Conservation (phyloP, 2,888 invertebrate genomes). For the Agonopterix subpropinquella region DNA sequence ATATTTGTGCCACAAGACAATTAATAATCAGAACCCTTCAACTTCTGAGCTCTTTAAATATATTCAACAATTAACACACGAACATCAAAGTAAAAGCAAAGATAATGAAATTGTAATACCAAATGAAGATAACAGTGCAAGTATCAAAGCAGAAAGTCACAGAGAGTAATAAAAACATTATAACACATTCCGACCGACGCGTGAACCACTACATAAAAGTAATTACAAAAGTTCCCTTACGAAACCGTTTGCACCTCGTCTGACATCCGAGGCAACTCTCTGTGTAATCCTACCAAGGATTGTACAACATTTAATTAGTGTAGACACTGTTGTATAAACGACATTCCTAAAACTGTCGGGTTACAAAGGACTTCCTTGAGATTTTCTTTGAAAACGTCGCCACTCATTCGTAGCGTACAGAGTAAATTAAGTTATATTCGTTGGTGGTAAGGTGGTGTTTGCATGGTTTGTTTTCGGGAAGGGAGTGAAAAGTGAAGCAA, state of each 20-base stretch:
- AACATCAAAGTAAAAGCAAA: not conserved
- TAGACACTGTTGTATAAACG: constrained; percentile 23
- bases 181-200: constrained; percentile 7
- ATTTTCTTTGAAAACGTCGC: not conserved
- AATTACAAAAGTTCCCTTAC: constrained; percentile 36
- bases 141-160: too few species aligned
- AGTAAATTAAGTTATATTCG: not conserved
- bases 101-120: not conserved
- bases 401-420: not conserved
- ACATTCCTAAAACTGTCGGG: constrained; percentile 29
- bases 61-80: not conserved
- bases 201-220: constrained; percentile 25
- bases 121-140: too few species aligned
- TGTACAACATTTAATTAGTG: constrained; percentile 36
- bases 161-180: constrained; percentile 3
- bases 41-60: not conserved
- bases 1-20: too few species aligned
- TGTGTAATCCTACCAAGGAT: constrained; percentile 13
- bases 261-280: constrained; percentile 8
- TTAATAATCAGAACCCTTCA: too few species aligned
- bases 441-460: constrained; percentile 4
- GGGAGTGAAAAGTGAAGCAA: constrained; percentile 44
- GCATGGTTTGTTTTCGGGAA: constrained; percentile 12
- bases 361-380: constrained; percentile 17
- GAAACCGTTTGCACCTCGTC: constrained; percentile 22